phyloP scores from a whole-genome alignment of 2,113 vertebrate species.

The Climacteris rufus region DNA sequence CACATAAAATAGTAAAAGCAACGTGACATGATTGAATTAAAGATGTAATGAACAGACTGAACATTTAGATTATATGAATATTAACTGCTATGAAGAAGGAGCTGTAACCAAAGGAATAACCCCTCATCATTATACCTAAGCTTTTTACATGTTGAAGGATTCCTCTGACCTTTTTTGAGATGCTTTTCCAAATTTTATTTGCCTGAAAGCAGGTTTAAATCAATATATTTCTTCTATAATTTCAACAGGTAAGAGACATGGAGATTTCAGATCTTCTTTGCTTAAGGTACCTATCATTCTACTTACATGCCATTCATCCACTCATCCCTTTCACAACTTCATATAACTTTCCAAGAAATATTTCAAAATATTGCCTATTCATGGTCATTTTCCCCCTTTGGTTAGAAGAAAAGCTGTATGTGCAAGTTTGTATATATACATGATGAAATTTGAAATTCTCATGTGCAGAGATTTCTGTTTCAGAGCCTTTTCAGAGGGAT shows the following conservation, averaged over 20 bases:
- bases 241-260: background rate
- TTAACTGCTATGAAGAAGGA: background rate
- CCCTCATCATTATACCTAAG: background rate
- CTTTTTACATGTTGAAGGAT: background rate
- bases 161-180: background rate
- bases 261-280: background rate
- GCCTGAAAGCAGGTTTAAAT: background rate
- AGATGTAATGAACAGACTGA: background rate
- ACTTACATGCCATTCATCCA: background rate
- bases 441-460: background rate
- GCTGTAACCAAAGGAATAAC: background rate
- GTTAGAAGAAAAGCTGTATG: background rate
- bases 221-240: background rate
- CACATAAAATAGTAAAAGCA: conserved; percentile 24
- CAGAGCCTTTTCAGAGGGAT: background rate
- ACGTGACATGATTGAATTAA: background rate
- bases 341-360: background rate
- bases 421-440: background rate
- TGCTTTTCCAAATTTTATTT: background rate
- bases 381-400: background rate
- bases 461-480: background rate
- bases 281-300: background rate
- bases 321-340: background rate
- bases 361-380: background rate
- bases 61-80: background rate